Conservation (phyloP, 2,797 vertebrate species). For the Girardinus metallicus region DNA sequence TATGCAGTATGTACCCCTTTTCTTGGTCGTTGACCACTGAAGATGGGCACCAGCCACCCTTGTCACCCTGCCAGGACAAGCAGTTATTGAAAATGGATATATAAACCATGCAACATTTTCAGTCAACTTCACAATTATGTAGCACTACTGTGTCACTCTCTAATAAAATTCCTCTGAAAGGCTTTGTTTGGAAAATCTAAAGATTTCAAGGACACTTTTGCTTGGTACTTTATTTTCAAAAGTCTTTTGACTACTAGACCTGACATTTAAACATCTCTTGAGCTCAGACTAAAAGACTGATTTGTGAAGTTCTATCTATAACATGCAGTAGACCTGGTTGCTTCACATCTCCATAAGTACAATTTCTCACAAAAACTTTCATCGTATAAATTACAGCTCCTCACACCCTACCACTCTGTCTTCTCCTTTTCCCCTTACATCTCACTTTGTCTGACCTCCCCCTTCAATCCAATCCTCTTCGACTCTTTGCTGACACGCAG, state of each 20-base stretch:
- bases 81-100: background rate
- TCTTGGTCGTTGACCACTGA: background rate
- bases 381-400: conserved; percentile 52
- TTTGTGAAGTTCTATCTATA: conserved; percentile 60
- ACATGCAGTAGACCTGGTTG: conserved; percentile 37
- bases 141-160: background rate
- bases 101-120: background rate
- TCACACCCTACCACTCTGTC: conserved; percentile 23
- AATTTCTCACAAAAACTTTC: conserved; percentile 65
- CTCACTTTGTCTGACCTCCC: conserved; percentile 32
- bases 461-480: conserved; percentile 5
- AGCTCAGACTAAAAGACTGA: conserved; percentile 42
- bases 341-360: conserved; percentile 55
- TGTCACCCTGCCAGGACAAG: background rate
- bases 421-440: conserved; percentile 19
- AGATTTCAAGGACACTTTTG: background rate
- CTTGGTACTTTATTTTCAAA: background rate
- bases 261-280: background rate
- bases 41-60: background rate
- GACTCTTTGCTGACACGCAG: conserved; percentile 21
- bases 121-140: background rate
- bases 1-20: background rate
- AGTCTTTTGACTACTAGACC: background rate
- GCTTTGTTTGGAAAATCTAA: background rate
- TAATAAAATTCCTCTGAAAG: background rate